Evolutionary conservation across 2,888 invertebrate species (phyloP).

Genomic region (Sarcophaga variegata): DNA sequence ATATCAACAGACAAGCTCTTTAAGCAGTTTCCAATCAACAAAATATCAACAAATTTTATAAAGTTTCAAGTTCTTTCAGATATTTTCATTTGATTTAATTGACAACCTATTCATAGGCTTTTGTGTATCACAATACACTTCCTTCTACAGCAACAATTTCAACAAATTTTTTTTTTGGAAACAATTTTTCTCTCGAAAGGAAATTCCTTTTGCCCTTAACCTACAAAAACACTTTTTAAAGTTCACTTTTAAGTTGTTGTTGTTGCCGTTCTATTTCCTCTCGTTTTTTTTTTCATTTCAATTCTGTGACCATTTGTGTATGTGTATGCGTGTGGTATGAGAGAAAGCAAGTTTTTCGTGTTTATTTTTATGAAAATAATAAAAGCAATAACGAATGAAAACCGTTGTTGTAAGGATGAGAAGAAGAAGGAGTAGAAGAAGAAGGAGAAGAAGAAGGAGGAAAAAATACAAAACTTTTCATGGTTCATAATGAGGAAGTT

Average conservation of each 20-base stretch:
- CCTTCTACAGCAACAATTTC: too few relatives aligned
- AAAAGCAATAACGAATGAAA: slow-evolving; percentile 11
- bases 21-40: too few relatives aligned
- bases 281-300: neutral
- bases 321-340: too few relatives aligned
- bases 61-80: too few relatives aligned
- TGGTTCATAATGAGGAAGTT: slow-evolving; percentile 61
- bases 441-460: neutral
- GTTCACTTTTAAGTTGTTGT: slow-evolving; percentile 1
- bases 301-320: neutral
- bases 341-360: neutral
- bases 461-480: neutral
- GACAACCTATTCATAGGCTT: too few relatives aligned
- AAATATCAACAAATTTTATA: too few relatives aligned
- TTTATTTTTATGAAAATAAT: neutral
- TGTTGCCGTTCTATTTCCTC: neutral
- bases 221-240: neutral
- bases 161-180: neutral
- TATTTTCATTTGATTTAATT: too few relatives aligned
- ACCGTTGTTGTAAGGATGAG: neutral
- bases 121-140: too few relatives aligned
- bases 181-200: neutral
- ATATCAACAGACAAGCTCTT: too few relatives aligned
- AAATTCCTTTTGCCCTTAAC: neutral
- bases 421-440: neutral